phyloP scores from a whole-genome alignment of 2,888 invertebrate species.

The Mylabris sibirica region DNA sequence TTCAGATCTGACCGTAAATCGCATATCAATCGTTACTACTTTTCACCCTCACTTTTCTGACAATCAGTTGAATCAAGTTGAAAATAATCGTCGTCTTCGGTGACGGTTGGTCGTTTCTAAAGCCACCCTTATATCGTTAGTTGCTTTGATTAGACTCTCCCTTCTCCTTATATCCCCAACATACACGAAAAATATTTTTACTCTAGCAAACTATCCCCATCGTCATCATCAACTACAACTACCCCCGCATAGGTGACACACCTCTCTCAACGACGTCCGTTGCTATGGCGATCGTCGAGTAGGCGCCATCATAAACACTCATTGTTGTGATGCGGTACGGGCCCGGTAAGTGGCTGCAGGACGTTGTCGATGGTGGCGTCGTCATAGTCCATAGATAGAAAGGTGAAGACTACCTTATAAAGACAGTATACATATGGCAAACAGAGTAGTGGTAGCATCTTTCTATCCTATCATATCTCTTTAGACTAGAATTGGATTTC shows the following conservation, averaged over 20 bases:
- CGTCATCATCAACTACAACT: conserved; percentile 16
- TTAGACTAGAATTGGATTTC: conserved; percentile 60
- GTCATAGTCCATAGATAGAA: conserved; percentile 32
- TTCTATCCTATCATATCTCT: conserved; percentile 38
- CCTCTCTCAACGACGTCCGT: conserved; percentile 57
- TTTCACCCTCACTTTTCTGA: background rate
- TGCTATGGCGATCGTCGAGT: conserved; percentile 63
- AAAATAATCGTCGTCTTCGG: conserved; percentile 1
- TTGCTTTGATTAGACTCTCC: conserved; percentile 17
- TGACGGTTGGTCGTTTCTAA: background rate
- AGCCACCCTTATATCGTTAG: background rate
- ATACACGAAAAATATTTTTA: conserved; percentile 30
- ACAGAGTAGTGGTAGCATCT: background rate
- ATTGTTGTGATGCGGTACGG: conserved; percentile 62
- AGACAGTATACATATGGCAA: background rate
- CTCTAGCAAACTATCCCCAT: conserved; percentile 39
- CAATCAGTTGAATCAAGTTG: background rate
- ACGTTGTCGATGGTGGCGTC: conserved; percentile 40
- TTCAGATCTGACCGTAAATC: background rate
- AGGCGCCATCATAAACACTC: conserved; percentile 64
- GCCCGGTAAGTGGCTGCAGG: conserved; percentile 53
- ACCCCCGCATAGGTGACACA: conserved; percentile 54
- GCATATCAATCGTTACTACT: background rate
- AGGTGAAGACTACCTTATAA: conserved; percentile 35
- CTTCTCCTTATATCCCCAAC: background rate